phyloP scores from a whole-genome alignment of 2,113 vertebrate species.

The Sinocyclocheilus grahami region DNA sequence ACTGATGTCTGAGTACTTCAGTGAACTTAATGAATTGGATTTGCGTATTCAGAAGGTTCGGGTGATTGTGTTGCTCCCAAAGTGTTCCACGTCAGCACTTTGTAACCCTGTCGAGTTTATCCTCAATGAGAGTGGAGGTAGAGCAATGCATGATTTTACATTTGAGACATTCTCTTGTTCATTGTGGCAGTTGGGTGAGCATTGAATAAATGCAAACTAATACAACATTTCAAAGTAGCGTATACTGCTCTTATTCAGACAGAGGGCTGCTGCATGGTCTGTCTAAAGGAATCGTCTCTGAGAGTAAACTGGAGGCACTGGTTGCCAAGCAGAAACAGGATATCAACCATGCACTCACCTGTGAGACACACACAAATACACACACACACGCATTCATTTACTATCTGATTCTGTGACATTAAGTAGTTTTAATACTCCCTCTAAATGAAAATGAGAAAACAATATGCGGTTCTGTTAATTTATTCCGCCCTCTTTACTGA shows the following conservation, averaged over 20 bases:
- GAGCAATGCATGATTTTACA: background rate
- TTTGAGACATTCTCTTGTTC: background rate
- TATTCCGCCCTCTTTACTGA: background rate
- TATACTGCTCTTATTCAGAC: conserved; percentile 71
- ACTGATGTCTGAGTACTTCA: conserved; percentile 80
- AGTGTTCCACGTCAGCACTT: conserved; percentile 83
- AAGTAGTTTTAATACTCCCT: too few species aligned
- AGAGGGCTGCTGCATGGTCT: conserved; percentile 82
- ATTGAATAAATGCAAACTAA: background rate
- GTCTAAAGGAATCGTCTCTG: conserved; percentile 78
- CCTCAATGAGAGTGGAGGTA: conserved; percentile 86
- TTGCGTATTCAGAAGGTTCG: conserved; percentile 75
- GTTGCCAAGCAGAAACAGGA: conserved; percentile 77
- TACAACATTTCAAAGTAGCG: background rate
- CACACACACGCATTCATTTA: too few species aligned
- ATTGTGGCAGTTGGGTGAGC: background rate
- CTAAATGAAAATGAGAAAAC: conserved; percentile 15
- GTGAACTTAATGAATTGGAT: conserved; percentile 74
- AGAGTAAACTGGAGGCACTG: conserved; percentile 77
- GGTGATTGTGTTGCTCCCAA: conserved; percentile 85
- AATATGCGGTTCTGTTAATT: background rate
- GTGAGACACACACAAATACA: conserved; percentile 71
- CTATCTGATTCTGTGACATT: too few species aligned
- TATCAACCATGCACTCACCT: conserved; percentile 81
- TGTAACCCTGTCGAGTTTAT: conserved; percentile 86